phyloP scores from a whole-genome alignment of 2,888 invertebrate species.

The Ectemnius cavifrons region DNA sequence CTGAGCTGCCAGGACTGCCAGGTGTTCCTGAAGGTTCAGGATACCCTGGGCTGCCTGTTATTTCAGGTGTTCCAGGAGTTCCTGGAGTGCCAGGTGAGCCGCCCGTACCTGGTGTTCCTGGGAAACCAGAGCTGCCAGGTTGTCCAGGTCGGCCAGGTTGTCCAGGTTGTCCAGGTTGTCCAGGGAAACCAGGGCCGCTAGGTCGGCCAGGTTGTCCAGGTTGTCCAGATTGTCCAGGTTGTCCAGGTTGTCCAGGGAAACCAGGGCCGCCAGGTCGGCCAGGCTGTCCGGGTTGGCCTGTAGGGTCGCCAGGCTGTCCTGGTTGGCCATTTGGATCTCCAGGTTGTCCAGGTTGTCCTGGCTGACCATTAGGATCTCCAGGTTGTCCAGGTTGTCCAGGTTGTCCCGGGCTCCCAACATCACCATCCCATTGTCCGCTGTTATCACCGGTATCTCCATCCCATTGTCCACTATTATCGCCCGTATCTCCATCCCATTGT shows the following conservation, averaged over 20 bases:
- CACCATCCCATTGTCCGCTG: slow-evolving; percentile 51
- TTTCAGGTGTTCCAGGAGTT: too few species aligned
- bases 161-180: too few species aligned
- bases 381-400: slow-evolving; percentile 51
- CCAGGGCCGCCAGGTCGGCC: slow-evolving; percentile 33
- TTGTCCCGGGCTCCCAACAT: slow-evolving; percentile 46
- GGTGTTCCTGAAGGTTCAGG: slow-evolving; percentile 50
- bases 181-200: too few species aligned
- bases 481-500: slow-evolving; percentile 58
- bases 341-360: slow-evolving; percentile 64
- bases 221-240: slow-evolving; percentile 40
- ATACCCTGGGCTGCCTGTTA: slow-evolving; percentile 27
- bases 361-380: slow-evolving; percentile 52
- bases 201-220: too few species aligned
- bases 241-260: slow-evolving; percentile 31
- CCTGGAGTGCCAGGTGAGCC: too few species aligned
- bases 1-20: slow-evolving; percentile 28
- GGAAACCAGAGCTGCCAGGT: too few species aligned
- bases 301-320: slow-evolving; percentile 41
- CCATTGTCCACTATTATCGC: slow-evolving; percentile 53
- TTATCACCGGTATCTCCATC: slow-evolving; percentile 46
- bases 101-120: too few species aligned
- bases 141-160: too few species aligned
- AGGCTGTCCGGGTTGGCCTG: slow-evolving; percentile 40
- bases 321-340: slow-evolving; percentile 54